A percentile compares a stretch with the other conserved stretches of the same genome.
Evolutionary conservation across 2,888 invertebrate genomes (phyloP).

Genomic region (Callinectes sapidus): DNA sequence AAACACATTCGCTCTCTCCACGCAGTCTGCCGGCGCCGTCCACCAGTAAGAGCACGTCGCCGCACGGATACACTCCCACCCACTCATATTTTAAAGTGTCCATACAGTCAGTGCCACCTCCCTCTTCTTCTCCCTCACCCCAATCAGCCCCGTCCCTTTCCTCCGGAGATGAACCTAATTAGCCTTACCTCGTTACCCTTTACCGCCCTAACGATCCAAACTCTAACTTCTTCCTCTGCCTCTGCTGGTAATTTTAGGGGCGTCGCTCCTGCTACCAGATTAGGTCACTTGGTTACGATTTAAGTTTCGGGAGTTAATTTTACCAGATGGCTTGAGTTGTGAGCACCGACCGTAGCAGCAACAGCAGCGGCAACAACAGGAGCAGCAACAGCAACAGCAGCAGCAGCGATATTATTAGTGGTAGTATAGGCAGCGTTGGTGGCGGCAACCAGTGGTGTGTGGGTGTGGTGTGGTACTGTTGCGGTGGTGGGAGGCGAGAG

Average conservation of each 20-base stretch:
- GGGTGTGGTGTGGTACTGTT: not conserved
- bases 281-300: not conserved
- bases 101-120: not conserved
- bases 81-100: not conserved
- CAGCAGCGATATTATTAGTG: not conserved
- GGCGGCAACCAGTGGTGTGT: not conserved
- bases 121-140: not conserved
- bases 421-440: not conserved
- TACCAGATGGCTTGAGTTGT: not conserved
- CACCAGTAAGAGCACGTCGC: not conserved
- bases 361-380: not conserved
- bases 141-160: not conserved
- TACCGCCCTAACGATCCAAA: not conserved
- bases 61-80: not conserved
- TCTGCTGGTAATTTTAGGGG: not conserved
- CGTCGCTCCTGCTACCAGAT: not conserved
- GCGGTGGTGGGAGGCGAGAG: not conserved
- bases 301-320: not conserved
- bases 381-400: not conserved
- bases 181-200: not conserved
- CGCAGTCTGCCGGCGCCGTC: not conserved
- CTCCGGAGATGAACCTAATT: not conserved
- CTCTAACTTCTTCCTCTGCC: conserved; percentile 8
- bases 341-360: not conserved
- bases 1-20: not conserved